These are phyloP conservation scores for Ibidorhyncha struthersii DNA, from an alignment of 2,113 vertebrate genomes.

Conservation along the genomic window DNA sequence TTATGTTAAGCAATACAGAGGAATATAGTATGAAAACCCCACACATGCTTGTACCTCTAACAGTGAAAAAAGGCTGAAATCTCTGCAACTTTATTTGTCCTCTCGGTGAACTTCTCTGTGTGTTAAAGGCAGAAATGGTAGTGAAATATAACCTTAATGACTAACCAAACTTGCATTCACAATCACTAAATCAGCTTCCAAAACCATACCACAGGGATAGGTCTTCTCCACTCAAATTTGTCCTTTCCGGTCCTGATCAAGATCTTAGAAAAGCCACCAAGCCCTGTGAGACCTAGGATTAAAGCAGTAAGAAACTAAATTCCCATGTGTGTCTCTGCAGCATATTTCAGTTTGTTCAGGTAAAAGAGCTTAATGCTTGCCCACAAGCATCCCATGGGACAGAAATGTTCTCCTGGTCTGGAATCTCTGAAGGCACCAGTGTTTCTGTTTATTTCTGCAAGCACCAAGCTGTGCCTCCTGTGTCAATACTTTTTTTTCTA, in stretches of 20 bases:
- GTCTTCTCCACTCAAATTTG: neutral
- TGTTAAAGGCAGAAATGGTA: neutral
- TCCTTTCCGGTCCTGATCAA: neutral
- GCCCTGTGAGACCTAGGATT: neutral
- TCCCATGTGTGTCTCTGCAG: neutral
- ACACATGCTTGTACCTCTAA: neutral
- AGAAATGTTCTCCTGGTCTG: neutral
- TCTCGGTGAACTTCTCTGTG: neutral
- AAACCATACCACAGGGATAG: neutral
- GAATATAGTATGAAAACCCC: neutral
- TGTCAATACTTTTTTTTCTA: neutral
- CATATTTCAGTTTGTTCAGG: neutral
- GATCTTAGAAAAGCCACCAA: neutral
- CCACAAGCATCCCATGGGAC: neutral
- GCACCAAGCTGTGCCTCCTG: neutral
- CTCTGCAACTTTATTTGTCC: neutral
- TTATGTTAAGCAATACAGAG: neutral
- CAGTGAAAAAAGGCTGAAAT: neutral
- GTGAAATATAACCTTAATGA: neutral
- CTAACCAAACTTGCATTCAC: neutral
- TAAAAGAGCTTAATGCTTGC: neutral
- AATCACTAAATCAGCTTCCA: neutral
- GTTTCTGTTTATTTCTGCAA: neutral
- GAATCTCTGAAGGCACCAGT: neutral
- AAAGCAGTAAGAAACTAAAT: neutral